Conservation (phyloP, 2,797 vertebrate genomes). For the Centroberyx gerrardi region DNA sequence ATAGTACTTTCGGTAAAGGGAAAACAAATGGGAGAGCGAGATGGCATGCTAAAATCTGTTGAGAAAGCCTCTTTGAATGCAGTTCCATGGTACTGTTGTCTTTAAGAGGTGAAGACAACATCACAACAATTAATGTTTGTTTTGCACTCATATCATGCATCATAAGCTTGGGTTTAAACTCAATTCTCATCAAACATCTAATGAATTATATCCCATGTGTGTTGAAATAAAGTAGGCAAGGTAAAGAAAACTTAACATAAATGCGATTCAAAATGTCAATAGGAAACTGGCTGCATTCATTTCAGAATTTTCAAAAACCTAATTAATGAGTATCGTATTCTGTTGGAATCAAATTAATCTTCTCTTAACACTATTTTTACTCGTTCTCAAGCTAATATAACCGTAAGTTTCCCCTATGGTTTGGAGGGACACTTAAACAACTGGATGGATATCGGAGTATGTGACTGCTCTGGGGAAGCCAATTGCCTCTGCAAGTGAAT, state of each 20-base stretch:
- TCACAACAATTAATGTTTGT: too few relatives aligned
- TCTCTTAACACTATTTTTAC: neutral
- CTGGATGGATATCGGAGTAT: neutral
- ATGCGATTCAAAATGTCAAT: neutral
- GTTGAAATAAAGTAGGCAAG: neutral
- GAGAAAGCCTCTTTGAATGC: neutral
- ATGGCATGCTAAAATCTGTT: neutral
- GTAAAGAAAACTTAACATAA: neutral
- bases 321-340: neutral
- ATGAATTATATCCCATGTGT: neutral
- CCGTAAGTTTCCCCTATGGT: neutral
- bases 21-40: conserved; percentile 31
- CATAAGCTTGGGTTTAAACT: neutral
- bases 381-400: neutral
- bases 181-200: neutral
- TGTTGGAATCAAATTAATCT: neutral
- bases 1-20: conserved; percentile 13
- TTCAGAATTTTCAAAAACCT: neutral
- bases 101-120: neutral
- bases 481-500: conserved; percentile 6
- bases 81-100: neutral
- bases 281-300: neutral
- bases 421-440: conserved; percentile 7
- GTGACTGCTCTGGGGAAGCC: neutral
- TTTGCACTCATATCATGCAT: neutral